Evolutionary conservation across 2,797 vertebrate genomes (phyloP), one percentile per base, ranked within the genome.

Genomic region (Sparus aurata): DNA sequence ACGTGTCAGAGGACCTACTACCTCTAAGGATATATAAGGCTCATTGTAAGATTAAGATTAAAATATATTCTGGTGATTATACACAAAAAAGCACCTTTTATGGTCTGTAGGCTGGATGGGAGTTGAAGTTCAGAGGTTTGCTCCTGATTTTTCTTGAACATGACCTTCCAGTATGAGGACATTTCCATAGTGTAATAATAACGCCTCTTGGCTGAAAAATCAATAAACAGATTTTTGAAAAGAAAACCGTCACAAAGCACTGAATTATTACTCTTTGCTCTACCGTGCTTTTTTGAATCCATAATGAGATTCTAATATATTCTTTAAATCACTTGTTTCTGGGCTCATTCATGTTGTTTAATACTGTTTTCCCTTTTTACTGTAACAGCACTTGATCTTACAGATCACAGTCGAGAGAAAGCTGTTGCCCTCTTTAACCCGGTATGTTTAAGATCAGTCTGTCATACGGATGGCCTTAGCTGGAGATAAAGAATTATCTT

Each of bases 401-500:
- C 57, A 67, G 64, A 77, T 71, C 46, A 53, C 34, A 76, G 55
- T 25, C n/a, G 15, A 65, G 68, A 75, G 10, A 27, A 27, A 47
- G 62, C 54, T 73, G 60, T 71, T 63, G 23, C 52, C 59, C 30
- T 71, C 47, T 66, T 81, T 78, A 34, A 25, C 73, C 62, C 27
- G 52, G 25, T 41, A 57, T 45, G 27, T 77, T 38, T 27, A 57
- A 59, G 46, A 70, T 61, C 60, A 68, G 34, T 66, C 22, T 38
- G 59, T 65, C 38, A 67, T 27, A 61, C 53, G 65, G 66, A 58
- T 47, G 57, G 72, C 82, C 71, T 84, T 57, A 50, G 58, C 47
- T 73, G 22, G 57, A 59, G 64, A 76, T 85, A n/a, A 74, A 69
- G 18, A 75, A 57, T 71, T 47, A 49, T 58, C 25, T 47, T 52